Evolutionary conservation across 2,113 vertebrate species (phyloP).

Genomic region (Pipa parva): DNA sequence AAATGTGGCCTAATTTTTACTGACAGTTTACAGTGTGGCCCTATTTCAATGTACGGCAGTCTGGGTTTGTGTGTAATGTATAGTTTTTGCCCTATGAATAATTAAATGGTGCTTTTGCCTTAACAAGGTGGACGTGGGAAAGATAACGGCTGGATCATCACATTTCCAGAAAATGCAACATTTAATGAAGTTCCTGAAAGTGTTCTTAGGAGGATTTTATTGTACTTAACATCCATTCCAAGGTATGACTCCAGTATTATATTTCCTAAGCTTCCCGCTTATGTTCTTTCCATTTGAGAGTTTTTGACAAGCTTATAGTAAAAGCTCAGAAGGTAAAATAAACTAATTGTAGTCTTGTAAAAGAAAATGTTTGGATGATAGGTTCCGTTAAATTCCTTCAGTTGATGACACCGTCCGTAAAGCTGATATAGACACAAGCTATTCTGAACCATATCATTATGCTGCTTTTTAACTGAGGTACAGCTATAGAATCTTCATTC

Average conservation of each 20-base stretch:
- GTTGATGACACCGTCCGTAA: not conserved
- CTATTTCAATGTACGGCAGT: no score
- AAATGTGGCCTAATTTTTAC: no score
- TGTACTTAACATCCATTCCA: conserved; percentile 81
- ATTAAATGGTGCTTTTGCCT: not conserved
- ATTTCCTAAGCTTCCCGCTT: not conserved
- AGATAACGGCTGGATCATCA: conserved; percentile 88
- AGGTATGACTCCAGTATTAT: conserved; percentile 68
- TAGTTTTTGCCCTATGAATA: no score
- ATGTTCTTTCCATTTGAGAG: not conserved
- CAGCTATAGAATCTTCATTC: no score
- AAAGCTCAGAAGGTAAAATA: not conserved
- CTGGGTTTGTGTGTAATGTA: no score
- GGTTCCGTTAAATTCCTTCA: not conserved
- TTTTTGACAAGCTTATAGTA: not conserved
- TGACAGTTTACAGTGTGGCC: no score
- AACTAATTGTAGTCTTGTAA: not conserved
- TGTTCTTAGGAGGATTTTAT: conserved; percentile 76
- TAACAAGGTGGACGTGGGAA: conserved; percentile 82
- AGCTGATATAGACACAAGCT: not conserved
- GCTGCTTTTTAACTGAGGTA: no score
- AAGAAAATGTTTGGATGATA: not conserved
- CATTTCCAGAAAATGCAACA: conserved; percentile 82
- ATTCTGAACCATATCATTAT: not conserved
- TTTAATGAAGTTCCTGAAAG: conserved; percentile 86